A percentile compares a stretch with the other conserved stretches of the same genome.
These are phyloP conservation scores for Florisuga fusca DNA, from an alignment of 2,797 vertebrate genomes.

Conservation along the genomic window DNA sequence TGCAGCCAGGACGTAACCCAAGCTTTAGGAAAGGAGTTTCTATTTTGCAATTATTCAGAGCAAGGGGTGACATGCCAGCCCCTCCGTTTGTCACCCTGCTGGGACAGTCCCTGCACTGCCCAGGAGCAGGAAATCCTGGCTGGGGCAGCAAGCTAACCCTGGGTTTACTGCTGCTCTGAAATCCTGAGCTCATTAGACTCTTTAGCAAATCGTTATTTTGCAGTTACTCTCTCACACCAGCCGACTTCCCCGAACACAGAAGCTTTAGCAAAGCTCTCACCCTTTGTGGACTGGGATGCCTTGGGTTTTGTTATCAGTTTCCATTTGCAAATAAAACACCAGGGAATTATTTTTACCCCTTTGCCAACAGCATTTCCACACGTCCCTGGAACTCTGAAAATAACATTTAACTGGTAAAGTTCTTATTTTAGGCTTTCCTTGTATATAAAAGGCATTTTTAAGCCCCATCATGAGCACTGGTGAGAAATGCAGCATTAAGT, in stretches of 20 bases:
- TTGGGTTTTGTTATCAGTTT: neutral
- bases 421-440: neutral
- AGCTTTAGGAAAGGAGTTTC: neutral
- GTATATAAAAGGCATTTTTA: too few species aligned
- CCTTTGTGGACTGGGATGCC: neutral
- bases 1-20: neutral
- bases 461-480: accelerated
- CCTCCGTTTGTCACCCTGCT: neutral
- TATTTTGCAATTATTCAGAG: neutral
- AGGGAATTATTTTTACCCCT: neutral
- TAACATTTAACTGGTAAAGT: neutral
- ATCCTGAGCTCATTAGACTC: conserved; percentile 59
- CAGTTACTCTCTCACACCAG: conserved; percentile 32
- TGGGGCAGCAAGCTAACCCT: neutral
- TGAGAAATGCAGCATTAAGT: too few species aligned
- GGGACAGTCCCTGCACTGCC: neutral
- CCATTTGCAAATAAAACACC: neutral
- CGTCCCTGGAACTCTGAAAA: neutral
- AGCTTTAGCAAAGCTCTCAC: conserved; percentile 24
- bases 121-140: neutral
- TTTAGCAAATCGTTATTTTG: conserved; percentile 57
- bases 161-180: conserved; percentile 42
- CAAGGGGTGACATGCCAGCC: neutral
- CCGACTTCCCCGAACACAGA: neutral
- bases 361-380: neutral